Percentiles rank a stretch among this genome's conserved stretches.
phyloP scores from a whole-genome alignment of 1,140 invertebrate species.

The Andricus grossulariae region DNA sequence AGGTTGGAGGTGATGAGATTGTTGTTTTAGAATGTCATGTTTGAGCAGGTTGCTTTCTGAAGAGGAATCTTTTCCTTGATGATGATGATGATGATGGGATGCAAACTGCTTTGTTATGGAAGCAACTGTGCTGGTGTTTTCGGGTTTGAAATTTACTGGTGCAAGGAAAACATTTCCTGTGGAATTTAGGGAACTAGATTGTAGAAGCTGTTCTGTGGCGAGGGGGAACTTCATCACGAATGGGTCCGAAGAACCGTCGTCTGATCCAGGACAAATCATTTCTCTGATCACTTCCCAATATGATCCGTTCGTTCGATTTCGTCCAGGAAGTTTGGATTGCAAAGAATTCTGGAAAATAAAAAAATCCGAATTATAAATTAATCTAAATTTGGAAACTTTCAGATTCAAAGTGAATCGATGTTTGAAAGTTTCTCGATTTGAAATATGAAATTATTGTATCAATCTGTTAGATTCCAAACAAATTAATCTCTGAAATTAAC shows the following conservation, averaged over 20 bases:
- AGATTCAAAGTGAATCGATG: too few species aligned
- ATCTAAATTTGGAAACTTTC: not conserved
- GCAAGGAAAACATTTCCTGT: conserved; percentile 69
- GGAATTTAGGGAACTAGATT: conserved; percentile 55
- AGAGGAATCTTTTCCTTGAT: conserved; percentile 54
- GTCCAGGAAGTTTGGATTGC: conserved; percentile 70
- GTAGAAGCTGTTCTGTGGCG: conserved; percentile 63
- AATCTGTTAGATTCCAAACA: too few species aligned
- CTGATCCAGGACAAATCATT: conserved; percentile 71
- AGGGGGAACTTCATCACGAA: conserved; percentile 71
- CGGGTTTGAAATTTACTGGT: conserved; percentile 70
- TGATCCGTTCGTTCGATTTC: conserved; percentile 65
- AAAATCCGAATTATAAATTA: not conserved
- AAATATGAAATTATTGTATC: too few species aligned
- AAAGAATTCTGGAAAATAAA: conserved; percentile 65
- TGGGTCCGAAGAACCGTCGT: conserved; percentile 59
- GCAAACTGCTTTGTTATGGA: conserved; percentile 68
- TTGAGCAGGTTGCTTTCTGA: conserved; percentile 55
- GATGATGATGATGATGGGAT: conserved; percentile 56
- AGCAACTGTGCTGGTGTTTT: conserved; percentile 62
- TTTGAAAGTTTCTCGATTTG: too few species aligned
- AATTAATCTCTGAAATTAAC: too few species aligned
- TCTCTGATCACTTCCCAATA: conserved; percentile 74
- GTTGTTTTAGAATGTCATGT: conserved; percentile 57
- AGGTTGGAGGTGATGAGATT: conserved; percentile 57